Evolutionary conservation across 23 tunicate genomes (phyloP).

Genomic region (Trididemnum nubilum): DNA sequence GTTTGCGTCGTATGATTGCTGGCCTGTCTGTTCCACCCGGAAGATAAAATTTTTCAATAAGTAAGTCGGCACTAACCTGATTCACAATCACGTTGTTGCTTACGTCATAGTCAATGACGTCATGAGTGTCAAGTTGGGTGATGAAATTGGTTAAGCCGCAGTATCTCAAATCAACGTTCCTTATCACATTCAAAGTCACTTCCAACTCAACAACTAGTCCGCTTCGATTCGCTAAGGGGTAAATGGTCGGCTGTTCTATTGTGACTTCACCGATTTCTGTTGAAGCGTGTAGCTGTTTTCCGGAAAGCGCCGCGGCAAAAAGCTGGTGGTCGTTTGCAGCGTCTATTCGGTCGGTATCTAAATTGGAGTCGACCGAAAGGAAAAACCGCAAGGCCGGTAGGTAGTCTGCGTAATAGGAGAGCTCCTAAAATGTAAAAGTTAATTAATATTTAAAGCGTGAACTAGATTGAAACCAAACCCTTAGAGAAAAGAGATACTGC

Average conservation of each 20-base stretch:
- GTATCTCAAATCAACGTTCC: not conserved
- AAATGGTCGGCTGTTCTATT: not conserved
- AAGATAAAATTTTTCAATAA: too few relatives aligned
- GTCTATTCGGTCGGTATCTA: constrained; percentile 5
- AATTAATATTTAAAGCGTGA: too few relatives aligned
- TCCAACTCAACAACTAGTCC: constrained; percentile 7
- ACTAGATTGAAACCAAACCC: too few relatives aligned
- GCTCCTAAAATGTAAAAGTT: not conserved
- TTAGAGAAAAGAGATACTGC: too few relatives aligned
- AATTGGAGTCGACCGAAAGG: constrained; percentile 14
- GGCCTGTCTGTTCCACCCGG: too few relatives aligned
- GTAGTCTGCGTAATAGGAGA: not conserved
- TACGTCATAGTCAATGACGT: constrained; percentile 14
- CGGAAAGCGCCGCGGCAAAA: constrained; percentile 3
- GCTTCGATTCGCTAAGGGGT: not conserved
- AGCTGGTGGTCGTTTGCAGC: constrained; percentile 26
- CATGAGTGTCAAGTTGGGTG: constrained; percentile 36
- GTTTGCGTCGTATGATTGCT: too few relatives aligned
- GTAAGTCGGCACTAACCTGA: too few relatives aligned
- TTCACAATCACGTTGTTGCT: constrained; percentile 17
- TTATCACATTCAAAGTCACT: not conserved
- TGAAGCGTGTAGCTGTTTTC: constrained; percentile 7
- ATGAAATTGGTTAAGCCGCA: constrained; percentile 39
- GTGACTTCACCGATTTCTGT: not conserved
- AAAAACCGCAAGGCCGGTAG: constrained; percentile 24